These are phyloP conservation scores for Trogon surrucura DNA, from an alignment of 2,113 vertebrate species.

Conservation along the genomic window DNA sequence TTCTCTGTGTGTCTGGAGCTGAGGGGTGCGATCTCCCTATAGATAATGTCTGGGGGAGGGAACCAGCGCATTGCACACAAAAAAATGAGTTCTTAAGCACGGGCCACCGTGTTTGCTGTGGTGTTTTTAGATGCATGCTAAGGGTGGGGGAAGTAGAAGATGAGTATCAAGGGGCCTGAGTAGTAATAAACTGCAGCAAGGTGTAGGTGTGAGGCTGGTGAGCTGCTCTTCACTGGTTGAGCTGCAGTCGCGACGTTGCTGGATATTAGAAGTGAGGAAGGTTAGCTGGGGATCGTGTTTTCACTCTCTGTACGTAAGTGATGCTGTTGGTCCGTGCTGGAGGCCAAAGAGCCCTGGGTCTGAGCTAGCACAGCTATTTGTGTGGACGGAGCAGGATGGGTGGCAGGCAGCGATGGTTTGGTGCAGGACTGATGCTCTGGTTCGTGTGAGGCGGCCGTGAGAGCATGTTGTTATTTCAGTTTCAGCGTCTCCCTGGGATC, in stretches of 20 bases:
- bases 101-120: not conserved
- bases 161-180: not conserved
- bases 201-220: not conserved
- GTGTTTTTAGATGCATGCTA: not conserved
- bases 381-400: not conserved
- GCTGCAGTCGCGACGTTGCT: not conserved
- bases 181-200: not conserved
- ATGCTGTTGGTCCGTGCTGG: accelerated
- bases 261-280: not conserved
- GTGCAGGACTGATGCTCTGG: not conserved
- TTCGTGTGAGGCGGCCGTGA: not conserved
- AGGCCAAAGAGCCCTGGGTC: not conserved
- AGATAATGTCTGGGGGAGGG: not conserved
- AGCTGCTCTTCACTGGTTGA: not conserved
- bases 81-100: not conserved
- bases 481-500: not conserved
- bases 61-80: not conserved
- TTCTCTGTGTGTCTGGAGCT: not conserved
- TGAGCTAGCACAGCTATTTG: not conserved
- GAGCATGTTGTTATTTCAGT: not conserved
- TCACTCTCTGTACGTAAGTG: not conserved
- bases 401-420: not conserved
- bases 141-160: not conserved
- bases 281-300: not conserved
- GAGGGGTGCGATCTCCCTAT: not conserved